phyloP scores from a whole-genome alignment of 2,888 invertebrate species.

The Tipula unca region DNA sequence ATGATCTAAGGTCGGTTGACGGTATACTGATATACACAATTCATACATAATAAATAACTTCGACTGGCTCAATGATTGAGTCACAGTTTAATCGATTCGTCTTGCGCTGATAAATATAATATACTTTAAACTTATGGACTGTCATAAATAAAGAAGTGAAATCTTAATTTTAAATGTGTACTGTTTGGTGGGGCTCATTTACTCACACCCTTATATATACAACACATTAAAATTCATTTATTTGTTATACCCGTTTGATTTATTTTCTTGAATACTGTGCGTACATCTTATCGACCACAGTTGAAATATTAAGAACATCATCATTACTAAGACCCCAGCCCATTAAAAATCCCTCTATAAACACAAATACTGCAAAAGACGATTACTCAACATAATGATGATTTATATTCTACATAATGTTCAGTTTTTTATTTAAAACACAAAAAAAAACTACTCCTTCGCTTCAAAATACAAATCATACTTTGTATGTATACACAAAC shows the following conservation, averaged over 20 bases:
- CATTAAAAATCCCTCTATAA: background rate
- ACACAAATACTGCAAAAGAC: background rate
- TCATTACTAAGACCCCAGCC: background rate
- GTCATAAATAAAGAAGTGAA: background rate
- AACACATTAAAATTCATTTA: background rate
- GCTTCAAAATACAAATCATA: background rate
- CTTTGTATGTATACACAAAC: background rate
- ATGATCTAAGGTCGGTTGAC: too few species aligned
- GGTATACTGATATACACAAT: too few species aligned
- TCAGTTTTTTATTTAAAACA: background rate
- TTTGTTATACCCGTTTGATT: background rate
- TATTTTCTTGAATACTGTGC: background rate
- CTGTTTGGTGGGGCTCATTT: background rate
- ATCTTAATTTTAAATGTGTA: too few species aligned
- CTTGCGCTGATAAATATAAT: too few species aligned
- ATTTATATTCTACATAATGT: background rate
- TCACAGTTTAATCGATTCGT: too few species aligned
- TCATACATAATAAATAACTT: too few species aligned
- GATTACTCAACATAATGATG: background rate
- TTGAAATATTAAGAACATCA: background rate
- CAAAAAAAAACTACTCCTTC: background rate
- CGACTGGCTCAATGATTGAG: too few species aligned
- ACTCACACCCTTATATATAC: background rate
- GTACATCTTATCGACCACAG: background rate
- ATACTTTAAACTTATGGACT: too few species aligned